phyloP scores from a whole-genome alignment of 1,140 invertebrate genomes.

The Mactra quadrangularis region DNA sequence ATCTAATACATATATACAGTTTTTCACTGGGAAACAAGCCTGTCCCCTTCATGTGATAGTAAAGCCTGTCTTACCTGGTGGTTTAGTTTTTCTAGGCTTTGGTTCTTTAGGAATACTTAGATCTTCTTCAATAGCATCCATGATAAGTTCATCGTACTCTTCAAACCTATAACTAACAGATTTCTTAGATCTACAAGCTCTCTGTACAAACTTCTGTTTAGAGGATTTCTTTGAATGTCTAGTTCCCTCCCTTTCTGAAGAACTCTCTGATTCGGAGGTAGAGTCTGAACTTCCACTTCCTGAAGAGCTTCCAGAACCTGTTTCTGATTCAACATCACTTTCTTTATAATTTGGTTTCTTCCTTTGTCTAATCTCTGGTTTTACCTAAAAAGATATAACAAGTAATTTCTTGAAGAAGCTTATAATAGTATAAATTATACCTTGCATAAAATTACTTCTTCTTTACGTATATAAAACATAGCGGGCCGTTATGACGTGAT shows the following conservation, averaged over 20 bases:
- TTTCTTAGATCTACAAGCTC: slow-evolving; percentile 79
- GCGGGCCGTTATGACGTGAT: too few species aligned
- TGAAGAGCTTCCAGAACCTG: not conserved
- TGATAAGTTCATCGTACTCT: slow-evolving; percentile 97
- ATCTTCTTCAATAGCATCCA: slow-evolving; percentile 92
- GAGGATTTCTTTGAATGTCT: slow-evolving; percentile 81
- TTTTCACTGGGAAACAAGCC: too few species aligned
- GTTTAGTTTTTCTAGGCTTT: slow-evolving; percentile 59
- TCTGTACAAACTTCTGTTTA: slow-evolving; percentile 61
- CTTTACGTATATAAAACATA: too few species aligned
- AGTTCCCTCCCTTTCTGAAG: slow-evolving; percentile 3
- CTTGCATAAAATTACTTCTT: too few species aligned
- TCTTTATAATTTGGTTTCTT: slow-evolving; percentile 80
- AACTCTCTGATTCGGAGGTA: slow-evolving; percentile 38
- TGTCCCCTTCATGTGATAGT: not conserved
- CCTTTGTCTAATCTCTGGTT: slow-evolving; percentile 8
- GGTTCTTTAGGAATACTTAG: slow-evolving; percentile 68
- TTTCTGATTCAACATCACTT: slow-evolving; percentile 82
- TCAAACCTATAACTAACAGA: slow-evolving; percentile 92
- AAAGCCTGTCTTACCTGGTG: slow-evolving; percentile 67
- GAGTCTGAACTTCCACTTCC: slow-evolving; percentile 23
- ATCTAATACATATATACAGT: too few species aligned
- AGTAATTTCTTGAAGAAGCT: not conserved
- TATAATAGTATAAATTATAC: not conserved
- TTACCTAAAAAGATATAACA: not conserved